Evolutionary conservation across 2,888 invertebrate genomes (phyloP), one percentile per base, ranked within the genome.

Genomic region (Sclerodermus sp.): DNA sequence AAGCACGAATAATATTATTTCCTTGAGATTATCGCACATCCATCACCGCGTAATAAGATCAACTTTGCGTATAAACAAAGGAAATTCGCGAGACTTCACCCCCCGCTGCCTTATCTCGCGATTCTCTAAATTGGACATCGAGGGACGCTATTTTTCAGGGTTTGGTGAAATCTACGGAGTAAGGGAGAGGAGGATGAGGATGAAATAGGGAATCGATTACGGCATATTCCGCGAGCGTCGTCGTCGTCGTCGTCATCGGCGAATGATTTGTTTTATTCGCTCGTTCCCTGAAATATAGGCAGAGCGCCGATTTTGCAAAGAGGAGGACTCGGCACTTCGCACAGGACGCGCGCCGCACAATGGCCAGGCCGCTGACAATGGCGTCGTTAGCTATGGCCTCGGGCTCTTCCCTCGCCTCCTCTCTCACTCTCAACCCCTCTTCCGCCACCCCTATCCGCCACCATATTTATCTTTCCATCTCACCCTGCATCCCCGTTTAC

Each of bases 311-410:
- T 51, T 47, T 49, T 45, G 17, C 18, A 18, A 23, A 10, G 23
- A 40, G 64, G 57, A 59, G 55, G 49, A 23, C 23, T 23, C 58
- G 59, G 54, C 46, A 47, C 51, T 53, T 50, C 55, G 56, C 55
- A 55, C 67, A 65, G 71, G 67, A 71, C 72, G 62, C 23, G 23
- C 64, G 50, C 53, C 58, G 65, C 67, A 74, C 73, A 76, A 75
- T 74, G 67, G 72, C 67, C 60, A 60, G 67, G 58, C 61, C 60
- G 68, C 64, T 71, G 69, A 76, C 76, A 77, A 76, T 77, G 74
- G 70, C 74, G 73, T 77, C 77, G 76, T 76, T 77, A 77, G 76
- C 70, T 65, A 70, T 66, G 65, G 68, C 74, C 68, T 64, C 68
- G 65, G 72, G 72, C 71, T 64, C 52, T 54, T 58, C 48, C 12